Evolutionary conservation across 2,113 vertebrate genomes (phyloP).

Genomic region (Serinus canaria): DNA sequence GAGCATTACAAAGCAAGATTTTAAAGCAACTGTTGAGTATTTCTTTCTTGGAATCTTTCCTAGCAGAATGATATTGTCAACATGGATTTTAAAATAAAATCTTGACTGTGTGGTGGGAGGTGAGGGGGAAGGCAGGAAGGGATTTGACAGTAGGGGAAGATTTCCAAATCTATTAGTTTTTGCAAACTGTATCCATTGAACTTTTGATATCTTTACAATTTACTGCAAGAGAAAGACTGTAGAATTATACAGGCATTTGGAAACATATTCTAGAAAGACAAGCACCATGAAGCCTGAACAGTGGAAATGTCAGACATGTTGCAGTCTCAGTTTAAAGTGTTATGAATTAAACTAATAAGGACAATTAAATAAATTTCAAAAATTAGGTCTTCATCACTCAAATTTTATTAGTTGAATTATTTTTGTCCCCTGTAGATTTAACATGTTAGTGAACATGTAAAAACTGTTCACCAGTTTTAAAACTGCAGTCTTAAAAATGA

Average conservation of each 20-base stretch:
- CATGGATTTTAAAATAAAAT: neutral
- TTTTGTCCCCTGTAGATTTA: neutral
- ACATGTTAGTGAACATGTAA: neutral
- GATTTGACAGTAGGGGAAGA: neutral
- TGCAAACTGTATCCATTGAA: neutral
- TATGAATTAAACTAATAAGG: neutral
- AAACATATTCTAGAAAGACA: neutral
- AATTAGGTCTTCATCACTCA: neutral
- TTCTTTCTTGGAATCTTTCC: constrained; percentile 1
- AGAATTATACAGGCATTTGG: neutral
- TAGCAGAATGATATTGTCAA: neutral
- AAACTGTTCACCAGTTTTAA: neutral
- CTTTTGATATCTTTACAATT: neutral
- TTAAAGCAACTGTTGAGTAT: neutral
- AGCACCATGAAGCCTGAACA: neutral
- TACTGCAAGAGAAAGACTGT: neutral
- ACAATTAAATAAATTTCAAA: neutral
- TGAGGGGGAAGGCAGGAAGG: neutral
- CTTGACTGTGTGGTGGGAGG: neutral
- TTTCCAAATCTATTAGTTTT: neutral
- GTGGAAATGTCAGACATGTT: neutral
- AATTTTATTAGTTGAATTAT: neutral
- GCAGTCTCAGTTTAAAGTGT: neutral
- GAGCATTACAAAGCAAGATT: neutral
- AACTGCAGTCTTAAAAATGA: neutral